Percentiles rank a stretch among this genome's conserved stretches.
phyloP scores from a whole-genome alignment of 92 coral and sea anemone species.

The Epizoanthus scotinus region DNA sequence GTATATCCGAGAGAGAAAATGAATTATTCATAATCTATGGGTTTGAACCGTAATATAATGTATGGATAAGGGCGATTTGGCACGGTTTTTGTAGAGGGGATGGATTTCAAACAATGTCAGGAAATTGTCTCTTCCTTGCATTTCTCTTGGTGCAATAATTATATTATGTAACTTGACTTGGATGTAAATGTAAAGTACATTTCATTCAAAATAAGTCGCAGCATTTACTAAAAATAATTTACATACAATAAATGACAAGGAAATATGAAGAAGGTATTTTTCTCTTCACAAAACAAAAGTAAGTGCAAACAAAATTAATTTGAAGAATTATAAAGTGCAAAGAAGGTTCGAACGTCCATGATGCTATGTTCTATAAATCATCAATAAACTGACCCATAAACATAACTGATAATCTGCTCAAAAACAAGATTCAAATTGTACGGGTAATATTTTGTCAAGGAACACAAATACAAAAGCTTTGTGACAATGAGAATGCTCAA shows the following conservation, averaged over 20 bases:
- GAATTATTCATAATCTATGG: conserved; percentile 25
- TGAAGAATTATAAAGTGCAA: too few relatives aligned
- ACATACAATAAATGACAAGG: too few relatives aligned
- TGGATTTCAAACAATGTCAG: conserved; percentile 1
- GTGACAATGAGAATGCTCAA: neutral
- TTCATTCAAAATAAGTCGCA: too few relatives aligned
- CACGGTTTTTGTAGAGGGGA: neutral
- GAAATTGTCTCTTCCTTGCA: neutral
- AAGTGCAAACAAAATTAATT: too few relatives aligned
- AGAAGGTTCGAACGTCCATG: too few relatives aligned
- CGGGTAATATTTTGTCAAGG: conserved; percentile 11
- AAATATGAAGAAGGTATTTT: too few relatives aligned
- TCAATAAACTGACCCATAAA: neutral
- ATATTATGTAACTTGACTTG: too few relatives aligned
- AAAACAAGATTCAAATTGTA: neutral
- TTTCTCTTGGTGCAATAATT: too few relatives aligned
- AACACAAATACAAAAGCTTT: conserved; percentile 29
- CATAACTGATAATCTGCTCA: conserved; percentile 1
- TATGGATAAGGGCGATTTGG: neutral
- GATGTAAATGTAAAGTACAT: too few relatives aligned
- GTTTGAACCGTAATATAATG: conserved; percentile 24
- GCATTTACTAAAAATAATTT: too few relatives aligned
- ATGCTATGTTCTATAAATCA: neutral
- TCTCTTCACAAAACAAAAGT: too few relatives aligned
- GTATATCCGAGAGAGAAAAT: conserved; percentile 4